Conservation (phyloP, 1,140 invertebrate genomes). For the Drosophila serrata region DNA sequence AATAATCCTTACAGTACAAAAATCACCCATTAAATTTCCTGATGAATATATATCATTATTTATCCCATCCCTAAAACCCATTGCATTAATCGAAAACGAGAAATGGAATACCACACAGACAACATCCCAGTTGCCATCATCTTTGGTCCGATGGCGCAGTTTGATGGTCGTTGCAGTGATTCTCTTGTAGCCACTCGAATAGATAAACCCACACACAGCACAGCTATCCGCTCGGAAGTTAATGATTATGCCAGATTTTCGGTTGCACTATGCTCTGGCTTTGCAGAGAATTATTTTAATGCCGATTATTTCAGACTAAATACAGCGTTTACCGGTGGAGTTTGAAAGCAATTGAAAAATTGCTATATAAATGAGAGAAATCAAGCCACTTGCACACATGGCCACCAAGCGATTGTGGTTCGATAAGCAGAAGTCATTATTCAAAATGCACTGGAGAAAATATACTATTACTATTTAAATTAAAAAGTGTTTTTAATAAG, state of each 20-base stretch:
- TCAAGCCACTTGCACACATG: conserved; percentile 19
- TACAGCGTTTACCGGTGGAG: conserved; percentile 3
- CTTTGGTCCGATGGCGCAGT: conserved; percentile 28
- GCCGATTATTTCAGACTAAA: conserved; percentile 20
- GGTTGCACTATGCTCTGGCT: conserved; percentile 6
- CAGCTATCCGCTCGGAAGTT: conserved; percentile 34
- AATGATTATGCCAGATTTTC: conserved; percentile 52
- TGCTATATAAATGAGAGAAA: conserved; percentile 20
- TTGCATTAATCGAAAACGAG: conserved; percentile 21
- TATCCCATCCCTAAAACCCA: background rate
- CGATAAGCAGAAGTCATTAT: conserved; percentile 6
- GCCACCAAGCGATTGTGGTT: conserved; percentile 24
- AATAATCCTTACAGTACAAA: background rate
- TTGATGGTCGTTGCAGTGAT: conserved; percentile 27
- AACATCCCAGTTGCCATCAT: conserved; percentile 34
- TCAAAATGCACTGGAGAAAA: conserved; percentile 2
- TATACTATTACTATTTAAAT: background rate
- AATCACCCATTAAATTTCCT: too few species aligned
- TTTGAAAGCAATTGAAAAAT: conserved; percentile 21
- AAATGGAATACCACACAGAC: background rate
- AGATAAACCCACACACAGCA: conserved; percentile 26
- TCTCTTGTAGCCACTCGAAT: conserved; percentile 15
- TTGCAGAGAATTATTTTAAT: conserved; percentile 27
- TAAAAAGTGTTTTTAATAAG: background rate
- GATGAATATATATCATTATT: background rate